Conservation (phyloP, 2,888 invertebrate species). For the Amblyjoppa fuscipennis region DNA sequence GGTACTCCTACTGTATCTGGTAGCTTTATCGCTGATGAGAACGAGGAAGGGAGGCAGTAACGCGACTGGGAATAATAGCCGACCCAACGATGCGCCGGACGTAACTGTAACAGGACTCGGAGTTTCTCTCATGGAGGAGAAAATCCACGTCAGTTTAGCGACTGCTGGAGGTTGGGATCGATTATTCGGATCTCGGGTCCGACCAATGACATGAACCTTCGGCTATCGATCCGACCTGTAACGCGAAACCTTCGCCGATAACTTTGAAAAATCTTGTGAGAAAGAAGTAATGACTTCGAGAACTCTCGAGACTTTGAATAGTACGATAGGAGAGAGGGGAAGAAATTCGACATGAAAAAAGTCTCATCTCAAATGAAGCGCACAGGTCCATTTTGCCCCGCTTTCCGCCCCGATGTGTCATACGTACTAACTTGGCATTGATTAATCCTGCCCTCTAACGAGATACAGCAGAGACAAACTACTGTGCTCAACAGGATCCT, state of each 20-base stretch:
- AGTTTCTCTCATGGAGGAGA: constrained; percentile 6
- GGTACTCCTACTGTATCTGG: not conserved
- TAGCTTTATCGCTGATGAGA: constrained; percentile 10
- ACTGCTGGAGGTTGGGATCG: constrained; percentile 21
- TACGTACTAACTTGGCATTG: too few relatives aligned
- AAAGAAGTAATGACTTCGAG: too few relatives aligned
- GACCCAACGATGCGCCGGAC: constrained; percentile 28
- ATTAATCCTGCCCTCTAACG: too few relatives aligned
- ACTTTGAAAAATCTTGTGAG: not conserved
- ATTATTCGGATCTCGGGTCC: constrained; percentile 35
- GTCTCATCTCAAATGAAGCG: too few relatives aligned
- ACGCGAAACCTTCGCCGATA: not conserved
- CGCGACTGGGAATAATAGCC: constrained; percentile 50
- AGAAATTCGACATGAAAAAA: too few relatives aligned
- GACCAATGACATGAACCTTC: not conserved
- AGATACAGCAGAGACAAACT: not conserved
- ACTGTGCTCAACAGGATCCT: not conserved
- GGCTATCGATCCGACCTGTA: not conserved
- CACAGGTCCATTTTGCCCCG: too few relatives aligned
- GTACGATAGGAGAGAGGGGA: too few relatives aligned
- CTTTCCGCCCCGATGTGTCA: too few relatives aligned
- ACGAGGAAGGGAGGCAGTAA: constrained; percentile 21
- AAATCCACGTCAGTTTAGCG: constrained; percentile 32
- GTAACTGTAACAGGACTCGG: constrained; percentile 9
- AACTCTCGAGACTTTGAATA: too few relatives aligned